phyloP scores from a whole-genome alignment of 1,140 invertebrate species.

The Zaprionus kolodkinae region DNA sequence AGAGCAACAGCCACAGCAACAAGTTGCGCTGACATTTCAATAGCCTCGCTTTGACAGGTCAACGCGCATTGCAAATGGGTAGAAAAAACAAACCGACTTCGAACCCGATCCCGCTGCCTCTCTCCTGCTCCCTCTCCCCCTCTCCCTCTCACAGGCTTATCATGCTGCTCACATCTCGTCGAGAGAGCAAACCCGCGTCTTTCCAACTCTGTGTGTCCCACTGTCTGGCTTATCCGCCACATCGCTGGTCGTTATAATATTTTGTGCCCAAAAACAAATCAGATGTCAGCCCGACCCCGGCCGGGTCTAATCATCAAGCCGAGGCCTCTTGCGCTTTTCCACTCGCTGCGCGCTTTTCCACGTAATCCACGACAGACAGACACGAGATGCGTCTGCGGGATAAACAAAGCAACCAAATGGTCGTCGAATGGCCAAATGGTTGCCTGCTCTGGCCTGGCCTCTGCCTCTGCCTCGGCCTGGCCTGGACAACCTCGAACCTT shows the following conservation, averaged over 20 bases:
- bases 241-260: slow-evolving; percentile 83
- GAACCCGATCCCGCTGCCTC: slow-evolving; percentile 5
- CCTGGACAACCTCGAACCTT: slow-evolving; percentile 42
- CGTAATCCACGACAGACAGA: slow-evolving; percentile 50
- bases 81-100: slow-evolving; percentile 19
- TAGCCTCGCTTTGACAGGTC: slow-evolving; percentile 84
- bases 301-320: slow-evolving; percentile 62
- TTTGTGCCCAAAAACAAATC: slow-evolving; percentile 81
- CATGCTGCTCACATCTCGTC: neutral
- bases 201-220: neutral
- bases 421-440: slow-evolving; percentile 14
- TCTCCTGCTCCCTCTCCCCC: neutral
- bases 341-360: slow-evolving; percentile 48
- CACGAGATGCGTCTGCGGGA: slow-evolving; percentile 54
- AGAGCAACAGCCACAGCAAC: slow-evolving; percentile 6
- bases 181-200: neutral
- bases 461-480: slow-evolving; percentile 24
- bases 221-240: slow-evolving; percentile 42
- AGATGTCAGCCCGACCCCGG: slow-evolving; percentile 74
- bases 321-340: slow-evolving; percentile 45
- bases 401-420: slow-evolving; percentile 47
- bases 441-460: neutral
- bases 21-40: slow-evolving; percentile 82
- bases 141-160: neutral
- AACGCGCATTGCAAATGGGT: slow-evolving; percentile 68